Evolutionary conservation across 2,888 invertebrate genomes (phyloP).

Genomic region (Lamellibrachia satsuma): DNA sequence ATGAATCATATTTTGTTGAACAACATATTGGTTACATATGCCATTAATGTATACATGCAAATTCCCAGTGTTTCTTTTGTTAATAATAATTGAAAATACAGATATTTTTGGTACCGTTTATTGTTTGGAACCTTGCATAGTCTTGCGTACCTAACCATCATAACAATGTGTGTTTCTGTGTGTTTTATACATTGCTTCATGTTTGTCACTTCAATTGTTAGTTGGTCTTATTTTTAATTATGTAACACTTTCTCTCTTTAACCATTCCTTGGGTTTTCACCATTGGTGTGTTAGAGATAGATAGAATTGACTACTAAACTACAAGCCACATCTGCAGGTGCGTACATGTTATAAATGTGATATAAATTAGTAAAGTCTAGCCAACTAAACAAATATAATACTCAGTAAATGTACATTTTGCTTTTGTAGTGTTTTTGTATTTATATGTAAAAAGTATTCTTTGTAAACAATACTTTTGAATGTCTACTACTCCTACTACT

Average conservation of each 20-base stretch:
- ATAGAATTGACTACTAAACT: neutral
- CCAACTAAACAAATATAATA: neutral
- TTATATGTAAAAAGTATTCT: neutral
- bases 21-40: neutral
- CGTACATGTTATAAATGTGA: neutral
- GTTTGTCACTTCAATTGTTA: neutral
- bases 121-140: neutral
- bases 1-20: too few relatives aligned
- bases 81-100: neutral
- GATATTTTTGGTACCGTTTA: neutral
- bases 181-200: neutral
- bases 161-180: neutral
- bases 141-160: neutral
- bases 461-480: neutral
- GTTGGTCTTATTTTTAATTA: neutral
- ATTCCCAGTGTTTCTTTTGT: neutral
- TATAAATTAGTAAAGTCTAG: neutral
- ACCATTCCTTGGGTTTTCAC: neutral
- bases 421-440: neutral
- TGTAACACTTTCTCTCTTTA: neutral
- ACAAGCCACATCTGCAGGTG: neutral
- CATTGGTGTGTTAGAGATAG: neutral
- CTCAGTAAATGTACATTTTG: neutral
- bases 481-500: neutral
- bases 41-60: neutral